phyloP scores from a whole-genome alignment of 2,113 vertebrate species.

The Pygoscelis adeliae region DNA sequence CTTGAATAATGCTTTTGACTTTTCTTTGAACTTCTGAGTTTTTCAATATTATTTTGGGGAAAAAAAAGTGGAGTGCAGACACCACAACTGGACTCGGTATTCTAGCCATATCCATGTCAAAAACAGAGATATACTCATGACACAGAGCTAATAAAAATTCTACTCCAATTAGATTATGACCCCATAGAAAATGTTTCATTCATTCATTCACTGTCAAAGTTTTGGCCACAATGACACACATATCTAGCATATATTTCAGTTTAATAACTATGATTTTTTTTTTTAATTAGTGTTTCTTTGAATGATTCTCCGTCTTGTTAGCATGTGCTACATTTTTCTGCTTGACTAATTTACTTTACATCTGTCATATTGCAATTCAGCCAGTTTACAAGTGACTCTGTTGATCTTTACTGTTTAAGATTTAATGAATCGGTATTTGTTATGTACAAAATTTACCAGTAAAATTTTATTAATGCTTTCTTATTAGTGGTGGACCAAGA shows the following conservation, averaged over 20 bases:
- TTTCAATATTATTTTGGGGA: background rate
- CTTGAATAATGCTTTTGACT: background rate
- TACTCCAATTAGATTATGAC: background rate
- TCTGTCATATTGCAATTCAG: background rate
- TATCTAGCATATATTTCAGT: background rate
- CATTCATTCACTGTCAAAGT: background rate
- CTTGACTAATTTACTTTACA: background rate
- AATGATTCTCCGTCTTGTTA: background rate
- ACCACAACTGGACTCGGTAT: background rate
- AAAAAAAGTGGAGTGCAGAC: background rate
- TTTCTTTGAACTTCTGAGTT: background rate
- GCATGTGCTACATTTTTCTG: background rate
- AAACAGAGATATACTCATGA: background rate
- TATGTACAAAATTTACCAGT: background rate
- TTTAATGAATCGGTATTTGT: background rate
- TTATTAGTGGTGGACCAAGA: background rate
- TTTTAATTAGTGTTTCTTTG: background rate
- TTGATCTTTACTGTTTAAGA: background rate
- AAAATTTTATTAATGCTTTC: background rate
- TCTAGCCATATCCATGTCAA: background rate
- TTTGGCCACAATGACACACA: background rate
- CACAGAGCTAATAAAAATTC: background rate
- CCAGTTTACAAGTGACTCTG: background rate
- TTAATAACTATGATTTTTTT: background rate
- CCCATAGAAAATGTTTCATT: background rate